These are phyloP conservation scores for Herminia tarsipennalis DNA, from an alignment of 2,888 invertebrate genomes.

Conservation along the genomic window DNA sequence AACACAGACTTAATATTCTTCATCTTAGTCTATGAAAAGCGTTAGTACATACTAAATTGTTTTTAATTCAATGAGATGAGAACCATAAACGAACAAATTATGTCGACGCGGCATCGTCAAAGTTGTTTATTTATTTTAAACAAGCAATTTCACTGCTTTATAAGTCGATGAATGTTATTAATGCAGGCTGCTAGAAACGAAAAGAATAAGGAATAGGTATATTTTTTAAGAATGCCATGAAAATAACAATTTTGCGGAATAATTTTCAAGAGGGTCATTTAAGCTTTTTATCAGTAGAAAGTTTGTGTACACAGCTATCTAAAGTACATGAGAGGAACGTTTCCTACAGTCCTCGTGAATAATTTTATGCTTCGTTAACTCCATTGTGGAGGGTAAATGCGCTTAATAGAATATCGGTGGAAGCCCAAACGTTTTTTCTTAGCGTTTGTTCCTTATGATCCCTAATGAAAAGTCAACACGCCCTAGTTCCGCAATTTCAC, in stretches of 20 bases:
- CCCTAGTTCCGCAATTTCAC: constrained; percentile 36
- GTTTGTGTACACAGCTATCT: constrained; percentile 80
- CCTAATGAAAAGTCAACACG: constrained; percentile 68
- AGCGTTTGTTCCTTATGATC: constrained; percentile 34
- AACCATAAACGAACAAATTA: too few relatives aligned
- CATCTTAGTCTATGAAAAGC: too few relatives aligned
- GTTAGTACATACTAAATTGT: too few relatives aligned
- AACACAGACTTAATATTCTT: too few relatives aligned
- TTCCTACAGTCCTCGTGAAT: constrained; percentile 73
- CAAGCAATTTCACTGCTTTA: constrained; percentile 68
- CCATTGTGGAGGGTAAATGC: constrained; percentile 71
- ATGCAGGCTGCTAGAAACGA: constrained; percentile 46
- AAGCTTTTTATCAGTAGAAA: constrained; percentile 80
- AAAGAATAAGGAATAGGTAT: constrained; percentile 66
- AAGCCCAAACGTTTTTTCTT: constrained; percentile 45
- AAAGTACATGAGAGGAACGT: constrained; percentile 69
- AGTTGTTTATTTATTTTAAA: constrained; percentile 70
- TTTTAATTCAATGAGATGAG: too few relatives aligned
- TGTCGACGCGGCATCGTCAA: constrained; percentile 52
- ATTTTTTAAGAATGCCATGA: constrained; percentile 63
- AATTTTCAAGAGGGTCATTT: constrained; percentile 78
- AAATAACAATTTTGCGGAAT: constrained; percentile 79
- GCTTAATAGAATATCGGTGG: constrained; percentile 59
- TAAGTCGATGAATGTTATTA: constrained; percentile 69
- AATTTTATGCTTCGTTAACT: constrained; percentile 80